These are phyloP conservation scores for Halichoerus grypus DNA, from an alignment of 2,113 vertebrate genomes.

Conservation along the genomic window DNA sequence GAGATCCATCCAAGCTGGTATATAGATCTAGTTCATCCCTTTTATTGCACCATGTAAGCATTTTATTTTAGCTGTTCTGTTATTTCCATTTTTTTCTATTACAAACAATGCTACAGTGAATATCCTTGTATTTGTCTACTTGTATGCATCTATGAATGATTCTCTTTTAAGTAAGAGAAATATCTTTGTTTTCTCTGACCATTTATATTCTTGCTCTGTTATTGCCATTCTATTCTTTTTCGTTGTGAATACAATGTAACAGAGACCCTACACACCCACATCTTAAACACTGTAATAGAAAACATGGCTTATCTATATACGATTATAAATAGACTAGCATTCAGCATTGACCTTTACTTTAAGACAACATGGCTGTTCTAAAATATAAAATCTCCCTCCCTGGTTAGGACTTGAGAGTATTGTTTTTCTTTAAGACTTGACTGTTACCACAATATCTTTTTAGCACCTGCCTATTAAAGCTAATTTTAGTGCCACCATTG, in stretches of 20 bases:
- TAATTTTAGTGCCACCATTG: slow-evolving; percentile 75
- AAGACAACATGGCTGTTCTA: slow-evolving; percentile 58
- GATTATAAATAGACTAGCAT: slow-evolving; percentile 70
- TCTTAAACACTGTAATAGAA: slow-evolving; percentile 76
- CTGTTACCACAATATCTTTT: slow-evolving; percentile 71
- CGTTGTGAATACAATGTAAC: neutral
- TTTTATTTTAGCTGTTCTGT: slow-evolving; percentile 1
- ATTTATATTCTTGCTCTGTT: neutral
- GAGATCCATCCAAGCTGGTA: neutral
- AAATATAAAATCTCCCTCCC: slow-evolving; percentile 46
- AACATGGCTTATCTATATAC: slow-evolving; percentile 46
- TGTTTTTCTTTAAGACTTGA: slow-evolving; percentile 50
- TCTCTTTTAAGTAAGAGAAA: slow-evolving; percentile 66
- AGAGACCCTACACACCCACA: slow-evolving; percentile 9
- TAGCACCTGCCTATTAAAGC: slow-evolving; percentile 80
- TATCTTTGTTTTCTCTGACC: slow-evolving; percentile 60
- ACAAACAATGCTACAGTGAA: slow-evolving; percentile 40
- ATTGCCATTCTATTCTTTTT: slow-evolving; percentile 41
- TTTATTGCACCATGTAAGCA: neutral
- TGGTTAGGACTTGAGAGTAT: slow-evolving; percentile 18
- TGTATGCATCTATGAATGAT: slow-evolving; percentile 15
- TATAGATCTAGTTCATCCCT: neutral
- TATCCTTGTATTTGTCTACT: slow-evolving; percentile 48
- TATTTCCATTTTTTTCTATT: slow-evolving; percentile 52
- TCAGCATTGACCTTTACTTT: slow-evolving; percentile 73